These are phyloP conservation scores for Tachyglossus aculeatus DNA, from an alignment of 2,797 vertebrate species.

Conservation along the genomic window DNA sequence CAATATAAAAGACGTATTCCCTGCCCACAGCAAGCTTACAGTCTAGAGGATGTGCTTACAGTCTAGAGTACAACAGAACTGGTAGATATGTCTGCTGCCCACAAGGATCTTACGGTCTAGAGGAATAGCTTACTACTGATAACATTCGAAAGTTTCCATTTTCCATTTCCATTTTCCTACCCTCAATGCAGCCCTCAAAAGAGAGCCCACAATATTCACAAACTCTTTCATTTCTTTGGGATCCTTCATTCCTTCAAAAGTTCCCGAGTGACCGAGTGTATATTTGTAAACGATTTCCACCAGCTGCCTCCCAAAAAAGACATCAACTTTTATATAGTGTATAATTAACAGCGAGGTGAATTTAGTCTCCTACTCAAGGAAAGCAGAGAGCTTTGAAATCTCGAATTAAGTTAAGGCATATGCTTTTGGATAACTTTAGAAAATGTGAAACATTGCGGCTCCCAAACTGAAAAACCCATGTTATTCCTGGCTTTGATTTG, in stretches of 20 bases:
- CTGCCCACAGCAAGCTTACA: too few species aligned
- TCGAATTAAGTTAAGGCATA: not conserved
- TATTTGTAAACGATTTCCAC: slow-evolving; percentile 12
- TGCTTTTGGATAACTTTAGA: slow-evolving; percentile 40
- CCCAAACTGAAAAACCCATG: slow-evolving; percentile 40
- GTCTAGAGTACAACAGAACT: too few species aligned
- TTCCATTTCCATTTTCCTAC: not conserved
- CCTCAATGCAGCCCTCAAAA: too few species aligned
- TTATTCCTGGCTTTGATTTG: slow-evolving; percentile 61
- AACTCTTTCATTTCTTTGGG: too few species aligned
- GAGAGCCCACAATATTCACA: too few species aligned
- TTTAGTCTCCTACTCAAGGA: slow-evolving; percentile 5
- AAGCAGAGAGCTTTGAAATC: slow-evolving; percentile 37
- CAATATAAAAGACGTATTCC: too few species aligned
- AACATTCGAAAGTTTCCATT: not conserved
- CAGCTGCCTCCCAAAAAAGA: not conserved
- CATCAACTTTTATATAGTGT: slow-evolving; percentile 16
- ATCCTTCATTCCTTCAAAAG: slow-evolving; percentile 18
- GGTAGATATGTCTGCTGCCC: too few species aligned
- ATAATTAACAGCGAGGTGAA: not conserved
- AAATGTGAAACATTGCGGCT: slow-evolving; percentile 28
- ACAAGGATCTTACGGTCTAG: too few species aligned
- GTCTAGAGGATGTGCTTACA: too few species aligned
- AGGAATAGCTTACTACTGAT: too few species aligned
- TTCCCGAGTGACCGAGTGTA: not conserved